phyloP scores from a whole-genome alignment of 1,140 invertebrate species.

The Sinonovacula constricta region DNA sequence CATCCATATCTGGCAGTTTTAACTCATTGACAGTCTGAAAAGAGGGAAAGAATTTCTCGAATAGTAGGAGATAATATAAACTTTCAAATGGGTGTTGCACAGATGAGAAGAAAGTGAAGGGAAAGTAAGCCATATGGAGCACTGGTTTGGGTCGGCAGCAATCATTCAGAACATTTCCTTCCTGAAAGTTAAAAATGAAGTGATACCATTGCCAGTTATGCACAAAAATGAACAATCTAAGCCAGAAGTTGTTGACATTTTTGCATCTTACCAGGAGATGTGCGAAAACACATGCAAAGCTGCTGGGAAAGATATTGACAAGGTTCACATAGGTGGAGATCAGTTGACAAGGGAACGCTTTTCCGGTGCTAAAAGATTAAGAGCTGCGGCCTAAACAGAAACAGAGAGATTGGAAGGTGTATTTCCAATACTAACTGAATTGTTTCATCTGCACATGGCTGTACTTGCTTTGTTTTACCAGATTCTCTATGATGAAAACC shows the following conservation, averaged over 20 bases:
- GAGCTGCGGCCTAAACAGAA: conserved; percentile 21
- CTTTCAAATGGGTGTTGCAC: conserved; percentile 26
- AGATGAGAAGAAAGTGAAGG: conserved; percentile 21
- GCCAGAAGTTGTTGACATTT: conserved; percentile 34
- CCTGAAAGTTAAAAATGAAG: conserved; percentile 20
- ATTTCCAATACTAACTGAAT: conserved; percentile 55
- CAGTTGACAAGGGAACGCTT: conserved; percentile 54
- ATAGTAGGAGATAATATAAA: conserved; percentile 45
- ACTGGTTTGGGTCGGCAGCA: conserved; percentile 46
- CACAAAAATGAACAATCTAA: conserved; percentile 51
- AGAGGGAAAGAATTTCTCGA: conserved; percentile 11
- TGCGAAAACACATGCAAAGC: conserved; percentile 1
- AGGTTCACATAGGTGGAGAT: conserved; percentile 52
- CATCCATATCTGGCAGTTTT: conserved; percentile 27
- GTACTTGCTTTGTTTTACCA: conserved; percentile 39
- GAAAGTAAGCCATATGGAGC: conserved; percentile 29
- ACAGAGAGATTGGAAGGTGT: conserved; percentile 44
- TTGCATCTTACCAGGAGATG: conserved; percentile 25
- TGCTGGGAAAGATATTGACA: conserved; percentile 3
- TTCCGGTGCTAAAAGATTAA: conserved; percentile 48
- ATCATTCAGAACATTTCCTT: conserved; percentile 42
- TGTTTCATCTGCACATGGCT: conserved; percentile 55
- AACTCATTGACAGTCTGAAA: conserved; percentile 29
- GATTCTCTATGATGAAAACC: conserved; percentile 34
- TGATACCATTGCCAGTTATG: conserved; percentile 30